phyloP scores from a whole-genome alignment of 2,888 invertebrate species.

The Bellardia pandia region DNA sequence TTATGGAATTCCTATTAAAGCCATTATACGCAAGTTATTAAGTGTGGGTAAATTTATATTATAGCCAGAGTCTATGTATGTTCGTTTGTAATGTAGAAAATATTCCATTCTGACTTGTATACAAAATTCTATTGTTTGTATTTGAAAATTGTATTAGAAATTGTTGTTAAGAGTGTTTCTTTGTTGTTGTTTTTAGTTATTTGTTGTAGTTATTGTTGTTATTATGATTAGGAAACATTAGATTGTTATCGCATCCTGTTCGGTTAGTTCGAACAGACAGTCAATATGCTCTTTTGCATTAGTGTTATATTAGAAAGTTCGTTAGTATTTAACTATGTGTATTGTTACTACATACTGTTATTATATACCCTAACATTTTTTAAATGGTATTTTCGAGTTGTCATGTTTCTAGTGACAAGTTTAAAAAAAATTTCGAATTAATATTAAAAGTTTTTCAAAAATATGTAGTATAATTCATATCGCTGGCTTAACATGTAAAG shows the following conservation, averaged over 20 bases:
- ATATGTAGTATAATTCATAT: too few species aligned
- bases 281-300: constrained; percentile 43
- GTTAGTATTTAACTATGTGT: constrained; percentile 14
- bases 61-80: not conserved
- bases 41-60: constrained; percentile 8
- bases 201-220: constrained; percentile 42
- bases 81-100: constrained; percentile 1
- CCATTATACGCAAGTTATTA: constrained; percentile 15
- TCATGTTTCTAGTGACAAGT: too few species aligned
- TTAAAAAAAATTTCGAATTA: too few species aligned
- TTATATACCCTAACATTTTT: not conserved
- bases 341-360: not conserved
- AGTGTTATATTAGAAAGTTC: not conserved
- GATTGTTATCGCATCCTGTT: constrained; percentile 52
- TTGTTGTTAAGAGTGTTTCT: constrained; percentile 11
- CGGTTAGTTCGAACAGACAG: constrained; percentile 24
- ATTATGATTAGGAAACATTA: constrained; percentile 57
- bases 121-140: constrained; percentile 46
- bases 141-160: constrained; percentile 36
- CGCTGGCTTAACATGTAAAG: too few species aligned
- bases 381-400: not conserved
- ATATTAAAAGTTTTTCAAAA: too few species aligned
- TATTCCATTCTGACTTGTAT: constrained; percentile 18
- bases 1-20: constrained; percentile 32
- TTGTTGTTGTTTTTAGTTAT: constrained; percentile 24